These are phyloP conservation scores for Blastomussa wellsi DNA, from an alignment of 92 coral and sea anemone species.

Conservation along the genomic window DNA sequence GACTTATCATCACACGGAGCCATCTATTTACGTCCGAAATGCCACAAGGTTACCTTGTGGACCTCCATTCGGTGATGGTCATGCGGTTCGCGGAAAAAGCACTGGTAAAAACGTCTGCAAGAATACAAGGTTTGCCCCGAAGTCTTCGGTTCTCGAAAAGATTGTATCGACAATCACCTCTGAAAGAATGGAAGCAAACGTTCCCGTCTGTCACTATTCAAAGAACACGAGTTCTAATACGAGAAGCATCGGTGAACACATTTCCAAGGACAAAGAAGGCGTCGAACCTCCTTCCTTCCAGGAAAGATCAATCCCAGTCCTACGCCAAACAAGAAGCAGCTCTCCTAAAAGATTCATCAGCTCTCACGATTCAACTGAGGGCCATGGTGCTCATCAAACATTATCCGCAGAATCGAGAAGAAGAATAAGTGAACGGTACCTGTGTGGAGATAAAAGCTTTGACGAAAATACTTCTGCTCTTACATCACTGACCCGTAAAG, in stretches of 20 bases:
- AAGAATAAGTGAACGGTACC: slow-evolving; percentile 24
- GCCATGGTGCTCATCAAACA: neutral
- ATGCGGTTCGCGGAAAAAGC: neutral
- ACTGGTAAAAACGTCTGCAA: neutral
- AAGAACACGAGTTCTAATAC: neutral
- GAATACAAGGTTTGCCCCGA: neutral
- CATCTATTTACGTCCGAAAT: neutral
- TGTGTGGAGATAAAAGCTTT: slow-evolving; percentile 40
- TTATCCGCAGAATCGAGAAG: neutral
- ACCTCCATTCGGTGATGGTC: neutral
- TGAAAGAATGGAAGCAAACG: neutral
- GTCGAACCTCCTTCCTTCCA: neutral
- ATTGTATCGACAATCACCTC: neutral
- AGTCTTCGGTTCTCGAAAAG: neutral
- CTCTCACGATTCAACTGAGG: neutral
- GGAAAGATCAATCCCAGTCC: neutral
- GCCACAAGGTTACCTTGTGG: neutral
- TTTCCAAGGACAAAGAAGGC: neutral
- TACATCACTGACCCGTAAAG: neutral
- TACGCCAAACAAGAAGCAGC: neutral
- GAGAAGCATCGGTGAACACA: neutral
- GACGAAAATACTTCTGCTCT: neutral
- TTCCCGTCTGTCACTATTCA: neutral
- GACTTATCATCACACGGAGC: slow-evolving; percentile 13
- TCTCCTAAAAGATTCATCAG: neutral